These are phyloP conservation scores for Augiades crinisus DNA, from an alignment of 2,888 invertebrate species.

Conservation along the genomic window DNA sequence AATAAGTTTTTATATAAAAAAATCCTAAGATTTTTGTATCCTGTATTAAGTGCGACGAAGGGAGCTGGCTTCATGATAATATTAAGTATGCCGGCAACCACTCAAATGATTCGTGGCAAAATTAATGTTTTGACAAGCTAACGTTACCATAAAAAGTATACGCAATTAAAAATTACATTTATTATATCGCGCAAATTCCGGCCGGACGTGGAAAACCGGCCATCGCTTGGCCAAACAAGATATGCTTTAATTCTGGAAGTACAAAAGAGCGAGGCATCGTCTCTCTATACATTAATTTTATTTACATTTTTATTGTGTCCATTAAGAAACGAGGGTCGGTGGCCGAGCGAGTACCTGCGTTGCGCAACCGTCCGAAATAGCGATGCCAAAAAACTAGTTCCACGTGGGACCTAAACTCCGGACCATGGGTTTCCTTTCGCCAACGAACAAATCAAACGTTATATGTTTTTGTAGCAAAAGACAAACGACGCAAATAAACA, in stretches of 20 bases:
- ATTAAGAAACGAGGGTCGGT: slow-evolving; percentile 62
- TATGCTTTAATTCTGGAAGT: slow-evolving; percentile 6
- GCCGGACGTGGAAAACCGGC: not conserved
- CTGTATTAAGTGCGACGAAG: no score
- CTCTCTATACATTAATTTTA: slow-evolving; percentile 52
- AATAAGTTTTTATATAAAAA: no score
- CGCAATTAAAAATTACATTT: no score
- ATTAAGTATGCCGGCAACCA: no score
- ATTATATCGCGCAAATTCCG: not conserved
- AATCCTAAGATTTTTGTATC: no score
- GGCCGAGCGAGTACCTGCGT: slow-evolving; percentile 52
- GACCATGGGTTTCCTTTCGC: slow-evolving; percentile 34
- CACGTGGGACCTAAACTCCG: slow-evolving; percentile 48
- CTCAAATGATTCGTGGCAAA: no score
- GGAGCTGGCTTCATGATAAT: no score
- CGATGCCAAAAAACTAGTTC: slow-evolving; percentile 74
- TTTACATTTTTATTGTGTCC: slow-evolving; percentile 65
- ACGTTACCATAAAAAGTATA: not conserved
- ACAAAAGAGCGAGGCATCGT: slow-evolving; percentile 33
- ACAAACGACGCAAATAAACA: no score
- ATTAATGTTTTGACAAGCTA: no score
- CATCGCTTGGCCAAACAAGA: slow-evolving; percentile 1
- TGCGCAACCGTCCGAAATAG: slow-evolving; percentile 69
- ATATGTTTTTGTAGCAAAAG: no score
- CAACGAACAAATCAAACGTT: not conserved